Evolutionary conservation across 2,113 vertebrate genomes (phyloP), one percentile per base, ranked within the genome.

Genomic region (Phocoena sinus): DNA sequence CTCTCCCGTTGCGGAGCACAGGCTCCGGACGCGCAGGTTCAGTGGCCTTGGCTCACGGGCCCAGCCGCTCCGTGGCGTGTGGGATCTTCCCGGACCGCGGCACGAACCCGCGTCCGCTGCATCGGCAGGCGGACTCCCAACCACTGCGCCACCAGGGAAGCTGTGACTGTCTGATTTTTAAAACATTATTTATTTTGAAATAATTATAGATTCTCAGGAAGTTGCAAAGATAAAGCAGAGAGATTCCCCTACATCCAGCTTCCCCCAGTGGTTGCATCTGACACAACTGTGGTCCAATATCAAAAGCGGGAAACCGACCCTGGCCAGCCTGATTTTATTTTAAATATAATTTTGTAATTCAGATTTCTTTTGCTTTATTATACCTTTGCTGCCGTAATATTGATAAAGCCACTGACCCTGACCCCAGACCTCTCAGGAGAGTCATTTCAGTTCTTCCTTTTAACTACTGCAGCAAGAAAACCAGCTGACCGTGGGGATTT

Each of bases 241-340:
- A 71, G 15, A 15, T 33, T 33, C 23, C 58, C 33, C 47, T 65
- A n/a, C 53, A 20, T 26, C 68, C 31, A 3, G 56, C 1, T 13
- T 26, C 13, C 60, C 58, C 20, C 56, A 9, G 7, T 7, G 88
- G 36, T 33, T 31, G 6, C 38, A 21, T 71, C 86, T 50, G 50
- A 67, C 58, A n/a, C 50, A 18, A 10, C 1, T 17, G 1, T 2
- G 33, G 23, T 14, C 12, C 17, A 28, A 18, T 1, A 36, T 12
- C 47, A 12, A 23, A 31, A 71, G 53, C 36, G 41, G 41, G 36
- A 92, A 76, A 44, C 73, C 0, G 2, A 6, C 25, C 1, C 31
- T 9, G 11, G 26, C 5, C 44, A 14, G 38, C 56, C 58, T 12
- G 23, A 8, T 15, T 41, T 62, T 68, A 6, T 82, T n/a, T 12